These are phyloP conservation scores for Sisor rabdophorus DNA, from an alignment of 2,113 vertebrate species.

Conservation along the genomic window DNA sequence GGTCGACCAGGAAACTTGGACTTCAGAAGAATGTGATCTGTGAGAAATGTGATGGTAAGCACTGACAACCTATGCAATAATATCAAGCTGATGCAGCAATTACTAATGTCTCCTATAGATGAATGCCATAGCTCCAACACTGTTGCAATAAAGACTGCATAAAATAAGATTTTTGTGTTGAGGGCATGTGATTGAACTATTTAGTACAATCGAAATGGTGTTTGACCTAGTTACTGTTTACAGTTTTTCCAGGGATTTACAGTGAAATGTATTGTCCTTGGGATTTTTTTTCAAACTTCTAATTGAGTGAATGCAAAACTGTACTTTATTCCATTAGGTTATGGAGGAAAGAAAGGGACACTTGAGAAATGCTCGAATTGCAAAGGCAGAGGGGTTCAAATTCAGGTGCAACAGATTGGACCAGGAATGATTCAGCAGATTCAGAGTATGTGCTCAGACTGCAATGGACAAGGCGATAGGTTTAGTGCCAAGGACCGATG, in stretches of 20 bases:
- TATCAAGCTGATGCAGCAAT: not conserved
- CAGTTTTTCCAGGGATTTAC: not conserved
- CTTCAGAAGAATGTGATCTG: constrained; percentile 95
- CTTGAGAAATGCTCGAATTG: constrained; percentile 87
- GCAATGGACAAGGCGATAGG: constrained; percentile 89
- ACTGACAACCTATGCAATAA: not conserved
- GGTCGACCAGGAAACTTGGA: constrained; percentile 87
- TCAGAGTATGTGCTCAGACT: constrained; percentile 88
- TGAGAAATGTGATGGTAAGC: constrained; percentile 91
- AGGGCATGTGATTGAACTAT: not conserved
- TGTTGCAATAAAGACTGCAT: not conserved
- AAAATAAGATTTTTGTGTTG: not conserved
- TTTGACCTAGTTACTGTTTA: not conserved
- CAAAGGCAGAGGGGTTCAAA: constrained; percentile 89
- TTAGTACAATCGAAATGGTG: not conserved
- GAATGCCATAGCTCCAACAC: too few relatives aligned
- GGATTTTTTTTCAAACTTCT: not conserved
- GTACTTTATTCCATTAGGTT: constrained; percentile 64
- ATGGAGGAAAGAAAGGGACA: constrained; percentile 88
- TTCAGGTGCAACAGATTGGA: constrained; percentile 89
- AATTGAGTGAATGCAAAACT: not conserved
- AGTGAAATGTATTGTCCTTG: not conserved
- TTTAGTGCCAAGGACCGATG: constrained; percentile 90
- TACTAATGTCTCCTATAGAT: not conserved
- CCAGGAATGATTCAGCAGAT: constrained; percentile 97